A percentile compares a stretch with the other conserved stretches of the same genome.
These are phyloP conservation scores for Apodemus sylvaticus DNA, from an alignment of 2,113 vertebrate species.

Conservation along the genomic window DNA sequence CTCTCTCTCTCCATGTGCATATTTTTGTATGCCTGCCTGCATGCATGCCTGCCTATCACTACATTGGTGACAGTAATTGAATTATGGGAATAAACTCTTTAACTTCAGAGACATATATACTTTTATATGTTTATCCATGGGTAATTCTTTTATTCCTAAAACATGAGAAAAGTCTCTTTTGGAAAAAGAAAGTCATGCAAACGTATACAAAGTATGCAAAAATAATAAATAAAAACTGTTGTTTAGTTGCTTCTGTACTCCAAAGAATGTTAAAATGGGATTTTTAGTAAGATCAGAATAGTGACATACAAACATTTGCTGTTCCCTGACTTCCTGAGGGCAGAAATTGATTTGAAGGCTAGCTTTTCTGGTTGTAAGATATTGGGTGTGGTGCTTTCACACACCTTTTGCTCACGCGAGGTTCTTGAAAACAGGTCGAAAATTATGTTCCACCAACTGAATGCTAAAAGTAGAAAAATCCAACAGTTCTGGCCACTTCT, in stretches of 20 bases:
- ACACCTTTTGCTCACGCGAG: neutral
- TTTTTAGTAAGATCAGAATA: neutral
- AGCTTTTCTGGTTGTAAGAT: neutral
- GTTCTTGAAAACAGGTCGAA: neutral
- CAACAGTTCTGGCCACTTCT: constrained; percentile 17
- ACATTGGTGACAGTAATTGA: neutral
- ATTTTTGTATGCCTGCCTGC: neutral
- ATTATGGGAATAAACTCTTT: neutral
- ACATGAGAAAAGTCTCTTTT: neutral
- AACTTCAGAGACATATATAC: neutral
- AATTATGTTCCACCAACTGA: neutral
- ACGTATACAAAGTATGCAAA: neutral
- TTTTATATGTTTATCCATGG: neutral
- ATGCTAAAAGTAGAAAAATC: constrained; percentile 9
- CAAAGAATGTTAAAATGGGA: constrained; percentile 30
- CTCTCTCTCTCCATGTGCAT: neutral
- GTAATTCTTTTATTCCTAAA: neutral
- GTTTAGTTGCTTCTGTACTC: neutral
- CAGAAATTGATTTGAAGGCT: constrained; percentile 2
- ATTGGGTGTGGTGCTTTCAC: neutral
- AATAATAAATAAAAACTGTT: neutral
- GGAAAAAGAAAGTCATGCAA: neutral
- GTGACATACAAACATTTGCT: neutral
- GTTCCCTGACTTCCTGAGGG: constrained; percentile 14
- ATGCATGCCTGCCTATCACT: neutral